Evolutionary conservation across 2,113 vertebrate genomes (phyloP).

Genomic region (Eurypyga helias): DNA sequence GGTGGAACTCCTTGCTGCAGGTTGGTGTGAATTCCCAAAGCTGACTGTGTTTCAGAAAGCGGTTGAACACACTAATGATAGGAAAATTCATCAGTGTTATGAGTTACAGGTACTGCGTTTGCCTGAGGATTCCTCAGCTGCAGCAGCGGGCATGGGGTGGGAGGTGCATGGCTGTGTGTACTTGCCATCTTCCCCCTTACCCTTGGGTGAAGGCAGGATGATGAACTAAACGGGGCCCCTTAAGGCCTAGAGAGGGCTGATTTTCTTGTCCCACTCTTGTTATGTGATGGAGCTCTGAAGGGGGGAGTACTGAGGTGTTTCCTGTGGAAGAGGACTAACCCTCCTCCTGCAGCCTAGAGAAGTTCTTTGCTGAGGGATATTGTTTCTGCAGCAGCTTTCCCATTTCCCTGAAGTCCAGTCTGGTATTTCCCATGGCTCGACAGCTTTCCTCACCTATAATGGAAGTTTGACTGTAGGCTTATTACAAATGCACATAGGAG

Average conservation of each 20-base stretch:
- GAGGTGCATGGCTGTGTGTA: neutral
- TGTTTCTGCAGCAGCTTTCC: neutral
- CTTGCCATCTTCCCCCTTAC: neutral
- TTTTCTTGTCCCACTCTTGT: neutral
- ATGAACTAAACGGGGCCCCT: neutral
- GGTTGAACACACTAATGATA: neutral
- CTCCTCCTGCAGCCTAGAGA: neutral
- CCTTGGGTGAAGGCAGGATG: neutral
- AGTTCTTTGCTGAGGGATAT: neutral
- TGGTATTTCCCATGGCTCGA: neutral
- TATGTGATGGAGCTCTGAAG: neutral
- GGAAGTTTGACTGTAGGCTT: neutral
- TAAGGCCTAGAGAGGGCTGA: neutral
- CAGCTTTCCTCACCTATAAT: neutral
- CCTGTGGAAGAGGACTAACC: rapidly evolving
- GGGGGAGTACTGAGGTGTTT: neutral
- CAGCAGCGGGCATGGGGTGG: neutral
- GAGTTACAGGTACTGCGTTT: neutral
- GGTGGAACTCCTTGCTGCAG: neutral
- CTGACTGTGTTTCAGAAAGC: neutral
- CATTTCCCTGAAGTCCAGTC: rapidly evolving
- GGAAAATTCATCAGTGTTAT: neutral
- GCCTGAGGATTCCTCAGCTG: neutral
- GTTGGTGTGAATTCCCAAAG: neutral
- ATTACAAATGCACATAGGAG: neutral